Evolutionary conservation across 2,113 vertebrate genomes (phyloP).

Genomic region (Colistium nudipinnis): DNA sequence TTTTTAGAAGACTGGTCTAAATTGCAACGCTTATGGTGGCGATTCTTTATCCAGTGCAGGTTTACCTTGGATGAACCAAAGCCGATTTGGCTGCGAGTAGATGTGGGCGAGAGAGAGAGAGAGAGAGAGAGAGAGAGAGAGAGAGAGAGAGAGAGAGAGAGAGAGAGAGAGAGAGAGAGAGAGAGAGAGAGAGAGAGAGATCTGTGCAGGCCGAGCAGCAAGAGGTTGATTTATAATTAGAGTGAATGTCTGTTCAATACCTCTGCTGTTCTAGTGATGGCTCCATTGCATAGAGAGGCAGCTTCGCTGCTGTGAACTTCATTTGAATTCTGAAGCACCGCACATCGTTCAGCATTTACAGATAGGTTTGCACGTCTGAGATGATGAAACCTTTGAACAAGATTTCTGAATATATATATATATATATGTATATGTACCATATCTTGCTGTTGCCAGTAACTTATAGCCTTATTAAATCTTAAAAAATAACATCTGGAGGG

Average conservation of each 20-base stretch:
- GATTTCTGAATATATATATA: constrained; percentile 7
- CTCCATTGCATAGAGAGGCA: constrained; percentile 64
- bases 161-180: constrained; percentile 28
- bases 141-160: constrained; percentile 25
- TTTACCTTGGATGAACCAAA: constrained; percentile 76
- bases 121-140: constrained; percentile 9
- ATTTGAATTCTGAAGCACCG: constrained; percentile 66
- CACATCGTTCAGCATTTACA: constrained; percentile 47
- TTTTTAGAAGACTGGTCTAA: constrained; percentile 36
- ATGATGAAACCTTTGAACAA: constrained; percentile 30
- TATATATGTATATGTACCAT: neutral
- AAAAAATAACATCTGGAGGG: neutral
- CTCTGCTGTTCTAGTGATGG: constrained; percentile 71
- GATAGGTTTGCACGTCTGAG: constrained; percentile 31
- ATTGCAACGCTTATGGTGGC: constrained; percentile 40
- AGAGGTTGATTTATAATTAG: constrained; percentile 77
- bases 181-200: constrained; percentile 24
- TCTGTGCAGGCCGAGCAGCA: constrained; percentile 62
- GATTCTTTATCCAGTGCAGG: constrained; percentile 64
- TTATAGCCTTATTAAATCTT: neutral
- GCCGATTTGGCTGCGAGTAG: constrained; percentile 68
- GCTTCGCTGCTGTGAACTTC: constrained; percentile 61
- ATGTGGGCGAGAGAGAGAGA: constrained; percentile 57
- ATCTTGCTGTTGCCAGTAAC: constrained; percentile 10
- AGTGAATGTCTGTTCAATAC: constrained; percentile 67